These are phyloP conservation scores for Andrena bicolor DNA, from an alignment of 2,888 invertebrate genomes.

Conservation along the genomic window DNA sequence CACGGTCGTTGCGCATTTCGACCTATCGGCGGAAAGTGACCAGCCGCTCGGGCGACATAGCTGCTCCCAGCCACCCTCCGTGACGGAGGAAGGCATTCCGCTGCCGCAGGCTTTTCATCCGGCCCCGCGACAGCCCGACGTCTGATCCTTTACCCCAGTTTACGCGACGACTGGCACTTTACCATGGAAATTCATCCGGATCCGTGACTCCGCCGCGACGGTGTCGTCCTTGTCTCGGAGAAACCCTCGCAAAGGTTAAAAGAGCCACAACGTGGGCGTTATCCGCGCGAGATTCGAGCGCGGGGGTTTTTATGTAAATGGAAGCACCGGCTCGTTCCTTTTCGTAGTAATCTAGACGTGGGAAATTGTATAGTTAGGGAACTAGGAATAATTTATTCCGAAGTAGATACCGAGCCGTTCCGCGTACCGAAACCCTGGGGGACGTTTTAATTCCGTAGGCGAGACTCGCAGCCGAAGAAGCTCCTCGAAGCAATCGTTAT, in stretches of 20 bases:
- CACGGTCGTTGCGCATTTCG: neutral
- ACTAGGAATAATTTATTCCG: conserved; percentile 19
- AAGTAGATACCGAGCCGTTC: neutral
- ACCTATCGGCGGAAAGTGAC: conserved; percentile 21
- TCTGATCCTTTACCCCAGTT: neutral
- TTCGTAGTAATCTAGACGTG: neutral
- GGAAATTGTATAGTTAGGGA: conserved; percentile 10
- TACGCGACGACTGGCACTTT: neutral
- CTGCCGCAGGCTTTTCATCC: neutral
- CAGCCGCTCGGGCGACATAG: neutral
- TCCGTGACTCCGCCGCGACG: neutral
- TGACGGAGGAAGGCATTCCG: neutral
- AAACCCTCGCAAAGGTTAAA: neutral
- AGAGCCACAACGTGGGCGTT: neutral
- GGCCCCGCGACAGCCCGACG: neutral
- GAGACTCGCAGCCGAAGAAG: conserved; percentile 11
- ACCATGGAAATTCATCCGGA: conserved; percentile 1
- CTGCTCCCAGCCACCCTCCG: neutral
- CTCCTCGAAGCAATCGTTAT: conserved; percentile 25
- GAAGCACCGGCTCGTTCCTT: conserved; percentile 5
- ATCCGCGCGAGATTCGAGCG: neutral
- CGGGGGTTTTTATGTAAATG: conserved; percentile 7
- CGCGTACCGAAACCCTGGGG: neutral
- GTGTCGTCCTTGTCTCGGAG: neutral
- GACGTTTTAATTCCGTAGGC: conserved; percentile 26